These are phyloP conservation scores for Dufourea novaeangliae DNA, from an alignment of 1,140 invertebrate species.

Conservation along the genomic window DNA sequence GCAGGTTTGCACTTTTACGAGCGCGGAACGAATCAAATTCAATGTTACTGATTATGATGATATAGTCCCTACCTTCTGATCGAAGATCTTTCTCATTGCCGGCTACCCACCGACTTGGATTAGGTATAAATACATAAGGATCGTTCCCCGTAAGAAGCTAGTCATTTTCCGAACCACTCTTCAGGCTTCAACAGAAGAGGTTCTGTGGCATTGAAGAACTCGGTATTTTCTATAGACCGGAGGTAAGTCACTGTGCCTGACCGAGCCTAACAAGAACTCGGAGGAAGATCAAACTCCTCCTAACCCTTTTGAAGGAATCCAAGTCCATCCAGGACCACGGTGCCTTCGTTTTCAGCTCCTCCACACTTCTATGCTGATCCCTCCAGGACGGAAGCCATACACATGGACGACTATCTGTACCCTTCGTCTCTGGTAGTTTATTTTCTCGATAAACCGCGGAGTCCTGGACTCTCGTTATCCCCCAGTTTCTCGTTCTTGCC, in stretches of 20 bases:
- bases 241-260: background rate
- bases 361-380: background rate
- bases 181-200: background rate
- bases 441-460: background rate
- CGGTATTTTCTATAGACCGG: background rate
- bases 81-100: background rate
- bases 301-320: constrained; percentile 4
- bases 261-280: background rate
- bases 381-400: background rate
- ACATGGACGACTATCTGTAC: background rate
- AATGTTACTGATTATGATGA: background rate
- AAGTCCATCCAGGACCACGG: background rate
- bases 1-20: too few species aligned
- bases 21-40: background rate
- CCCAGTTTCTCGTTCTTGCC: background rate
- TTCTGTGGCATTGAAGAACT: background rate
- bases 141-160: background rate
- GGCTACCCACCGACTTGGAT: background rate
- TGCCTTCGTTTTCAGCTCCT: background rate
- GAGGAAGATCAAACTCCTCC: constrained; percentile 11
- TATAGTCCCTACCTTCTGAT: background rate
- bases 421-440: background rate
- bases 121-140: background rate
- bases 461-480: background rate
- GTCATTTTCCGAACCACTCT: background rate